Evolutionary conservation across 2,797 vertebrate genomes (phyloP), one percentile per base, ranked within the genome.

Genomic region (Gymnothorax reevesii): DNA sequence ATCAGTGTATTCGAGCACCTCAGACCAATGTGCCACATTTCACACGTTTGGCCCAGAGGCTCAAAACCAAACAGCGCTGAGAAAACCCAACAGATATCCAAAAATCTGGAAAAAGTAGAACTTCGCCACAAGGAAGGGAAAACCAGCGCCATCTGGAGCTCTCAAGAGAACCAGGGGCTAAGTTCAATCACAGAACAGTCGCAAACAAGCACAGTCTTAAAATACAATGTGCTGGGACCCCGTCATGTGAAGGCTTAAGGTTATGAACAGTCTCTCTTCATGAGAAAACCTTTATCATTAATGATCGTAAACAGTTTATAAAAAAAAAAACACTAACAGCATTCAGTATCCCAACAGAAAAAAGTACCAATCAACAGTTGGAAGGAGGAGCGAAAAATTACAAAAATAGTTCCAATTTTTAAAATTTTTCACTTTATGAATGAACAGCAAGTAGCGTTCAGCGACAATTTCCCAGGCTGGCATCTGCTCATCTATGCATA

Each of bases 1-100:
- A 20, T 22, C 69, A 42, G n/a, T 9, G 69, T 33, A 33, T 3
- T 9, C 10, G 25, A 3, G 9, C 13, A 73, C 8, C 69, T 75
- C 71, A 75, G 71, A 75, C 71, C 12, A 49, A 42, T 15, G 71
- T 75, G 71, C 13, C 17, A 75, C 71, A 75, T 75, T 75, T 8
- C 71, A 49, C 71, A 75, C 33, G 27, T 27, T 33, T 12, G 13
- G 27, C 69, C 33, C 1, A 73, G 27, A 0, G 69, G 71, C 33
- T 33, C 71, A 75, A 75, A 75, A 42, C 71, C 27, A 75, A 42
- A 75, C 71, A 75, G 71, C 13, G 27, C 71, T 73, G 25, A 73
- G 27, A 33, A 17, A 42, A 73, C 13, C 71, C 25, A 4, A 4
- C 66, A 71, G 13, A 71, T 10, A 71, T 3, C 6, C n/a, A 7